A percentile compares a stretch with the other conserved stretches of the same genome.
Conservation (phyloP, 2,113 vertebrate genomes). For the Spea bombifrons region DNA sequence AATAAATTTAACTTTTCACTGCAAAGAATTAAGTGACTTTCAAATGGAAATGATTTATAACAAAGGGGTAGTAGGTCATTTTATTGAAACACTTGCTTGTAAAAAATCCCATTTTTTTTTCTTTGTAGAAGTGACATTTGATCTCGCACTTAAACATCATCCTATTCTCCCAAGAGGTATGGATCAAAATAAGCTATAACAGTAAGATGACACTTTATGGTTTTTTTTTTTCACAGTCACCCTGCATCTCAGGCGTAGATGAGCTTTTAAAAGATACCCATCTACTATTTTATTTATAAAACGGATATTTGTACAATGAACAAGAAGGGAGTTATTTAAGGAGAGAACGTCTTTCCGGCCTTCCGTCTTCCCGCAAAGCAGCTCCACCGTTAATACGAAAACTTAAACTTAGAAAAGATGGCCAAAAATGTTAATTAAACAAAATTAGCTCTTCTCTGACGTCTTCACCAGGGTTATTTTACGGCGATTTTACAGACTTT, state of each 20-base stretch:
- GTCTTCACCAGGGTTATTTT: too few relatives aligned
- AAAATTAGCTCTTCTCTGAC: too few relatives aligned
- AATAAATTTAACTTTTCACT: too few relatives aligned
- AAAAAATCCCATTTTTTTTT: background rate
- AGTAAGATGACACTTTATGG: background rate
- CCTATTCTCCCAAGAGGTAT: slow-evolving; percentile 14
- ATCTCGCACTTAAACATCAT: slow-evolving; percentile 18
- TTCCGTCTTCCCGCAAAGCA: too few relatives aligned
- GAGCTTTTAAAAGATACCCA: slow-evolving; percentile 8
- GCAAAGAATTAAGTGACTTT: too few relatives aligned
- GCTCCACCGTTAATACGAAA: too few relatives aligned
- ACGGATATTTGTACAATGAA: slow-evolving; percentile 10
- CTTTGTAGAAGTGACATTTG: slow-evolving; percentile 12
- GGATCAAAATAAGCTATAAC: slow-evolving; percentile 29
- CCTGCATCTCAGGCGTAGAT: slow-evolving; percentile 17
- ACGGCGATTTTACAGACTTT: too few relatives aligned
- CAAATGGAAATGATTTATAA: too few relatives aligned
- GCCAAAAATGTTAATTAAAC: too few relatives aligned
- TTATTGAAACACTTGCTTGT: background rate
- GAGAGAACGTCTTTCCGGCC: background rate
- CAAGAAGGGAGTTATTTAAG: slow-evolving; percentile 13
- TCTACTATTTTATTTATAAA: slow-evolving; percentile 33
- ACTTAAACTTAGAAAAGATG: too few relatives aligned
- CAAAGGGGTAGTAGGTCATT: too few relatives aligned
- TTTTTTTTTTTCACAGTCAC: background rate